Conservation (phyloP, 2,113 vertebrate genomes). For the Lonchura striata region DNA sequence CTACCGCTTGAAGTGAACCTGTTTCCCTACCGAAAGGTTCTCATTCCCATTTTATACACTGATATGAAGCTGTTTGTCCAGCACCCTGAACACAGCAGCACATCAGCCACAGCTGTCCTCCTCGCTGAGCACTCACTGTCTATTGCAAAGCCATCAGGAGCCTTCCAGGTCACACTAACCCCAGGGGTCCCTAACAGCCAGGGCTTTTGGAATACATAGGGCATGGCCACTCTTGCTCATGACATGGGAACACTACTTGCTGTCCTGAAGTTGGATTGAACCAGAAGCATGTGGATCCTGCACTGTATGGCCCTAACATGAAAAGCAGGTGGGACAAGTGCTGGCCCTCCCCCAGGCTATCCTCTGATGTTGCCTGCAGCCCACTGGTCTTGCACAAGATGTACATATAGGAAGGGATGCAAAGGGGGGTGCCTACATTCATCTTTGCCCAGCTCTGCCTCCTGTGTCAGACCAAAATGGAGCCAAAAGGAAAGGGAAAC, state of each 20-base stretch:
- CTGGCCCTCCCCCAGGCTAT: background rate
- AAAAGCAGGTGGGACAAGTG: background rate
- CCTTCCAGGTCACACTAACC: background rate
- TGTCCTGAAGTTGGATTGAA: background rate
- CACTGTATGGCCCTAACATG: background rate
- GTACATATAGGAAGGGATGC: fast-evolving
- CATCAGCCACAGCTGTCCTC: background rate
- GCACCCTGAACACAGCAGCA: background rate
- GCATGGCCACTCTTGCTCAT: background rate
- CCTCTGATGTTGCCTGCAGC: background rate
- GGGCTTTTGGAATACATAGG: fast-evolving
- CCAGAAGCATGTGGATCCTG: fast-evolving
- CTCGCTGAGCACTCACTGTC: fast-evolving
- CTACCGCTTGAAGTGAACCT: background rate
- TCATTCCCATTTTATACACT: background rate
- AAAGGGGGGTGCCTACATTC: background rate
- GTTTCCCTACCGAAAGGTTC: background rate
- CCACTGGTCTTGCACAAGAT: background rate
- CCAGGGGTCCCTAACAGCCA: fast-evolving
- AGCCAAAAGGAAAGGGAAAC: background rate
- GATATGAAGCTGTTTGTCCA: background rate
- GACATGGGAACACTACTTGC: fast-evolving
- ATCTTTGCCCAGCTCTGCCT: background rate
- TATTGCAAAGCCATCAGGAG: background rate
- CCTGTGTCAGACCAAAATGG: background rate